phyloP scores from a whole-genome alignment of 2,113 vertebrate genomes.

The pig (Sus scrofa) region DNA sequence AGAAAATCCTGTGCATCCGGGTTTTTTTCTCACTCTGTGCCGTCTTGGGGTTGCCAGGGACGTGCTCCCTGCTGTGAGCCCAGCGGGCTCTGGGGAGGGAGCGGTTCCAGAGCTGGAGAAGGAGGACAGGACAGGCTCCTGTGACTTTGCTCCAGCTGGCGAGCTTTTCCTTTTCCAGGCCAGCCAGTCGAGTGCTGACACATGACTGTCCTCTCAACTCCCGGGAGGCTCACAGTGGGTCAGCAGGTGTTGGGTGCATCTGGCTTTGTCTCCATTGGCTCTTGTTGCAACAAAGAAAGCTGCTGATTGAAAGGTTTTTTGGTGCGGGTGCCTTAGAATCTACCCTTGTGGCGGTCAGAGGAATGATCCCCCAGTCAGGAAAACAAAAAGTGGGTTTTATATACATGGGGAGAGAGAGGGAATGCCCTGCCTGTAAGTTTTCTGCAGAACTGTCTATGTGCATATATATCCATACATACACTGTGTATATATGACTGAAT shows the following conservation, averaged over 20 bases:
- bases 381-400: background rate
- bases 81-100: background rate
- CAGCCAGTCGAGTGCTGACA: background rate
- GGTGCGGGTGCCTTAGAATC: background rate
- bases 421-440: background rate
- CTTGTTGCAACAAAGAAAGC: background rate
- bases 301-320: background rate
- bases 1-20: background rate
- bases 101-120: background rate
- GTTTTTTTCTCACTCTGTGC: background rate
- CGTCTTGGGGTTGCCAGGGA: background rate
- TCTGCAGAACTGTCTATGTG: background rate
- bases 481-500: too few species aligned
- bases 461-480: background rate
- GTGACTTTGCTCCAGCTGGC: background rate
- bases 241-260: background rate
- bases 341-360: background rate
- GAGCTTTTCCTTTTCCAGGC: background rate
- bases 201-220: background rate
- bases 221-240: background rate
- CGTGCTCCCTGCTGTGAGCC: background rate
- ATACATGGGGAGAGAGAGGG: too few species aligned
- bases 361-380: background rate
- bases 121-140: background rate
- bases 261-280: background rate